phyloP scores from a whole-genome alignment of 2,797 vertebrate species.

The Megaceryle alcyon region DNA sequence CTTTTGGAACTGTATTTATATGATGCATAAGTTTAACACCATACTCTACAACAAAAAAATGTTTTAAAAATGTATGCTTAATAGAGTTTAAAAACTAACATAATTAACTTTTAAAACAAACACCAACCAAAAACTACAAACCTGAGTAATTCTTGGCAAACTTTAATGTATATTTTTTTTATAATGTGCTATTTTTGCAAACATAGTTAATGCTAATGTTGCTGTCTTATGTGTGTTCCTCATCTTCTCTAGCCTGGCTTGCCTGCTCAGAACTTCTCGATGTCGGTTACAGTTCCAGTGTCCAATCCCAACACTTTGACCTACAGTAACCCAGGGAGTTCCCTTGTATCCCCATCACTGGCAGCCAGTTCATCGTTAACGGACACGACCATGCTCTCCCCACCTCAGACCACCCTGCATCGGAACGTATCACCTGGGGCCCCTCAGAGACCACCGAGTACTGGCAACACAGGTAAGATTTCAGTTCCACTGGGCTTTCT shows the following conservation, averaged over 20 bases:
- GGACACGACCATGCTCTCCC: conserved; percentile 94
- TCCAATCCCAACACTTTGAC: conserved; percentile 91
- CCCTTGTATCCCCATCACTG: conserved; percentile 89
- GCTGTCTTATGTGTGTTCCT: not conserved
- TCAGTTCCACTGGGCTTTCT: not conserved
- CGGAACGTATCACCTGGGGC: conserved; percentile 90
- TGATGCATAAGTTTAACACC: not conserved
- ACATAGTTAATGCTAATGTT: not conserved
- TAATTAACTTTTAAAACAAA: not conserved
- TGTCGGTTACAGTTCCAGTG: conserved; percentile 98
- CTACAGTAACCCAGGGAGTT: conserved; percentile 90
- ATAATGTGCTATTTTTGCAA: not conserved
- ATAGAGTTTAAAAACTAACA: conserved; percentile 54
- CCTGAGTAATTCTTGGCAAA: conserved; percentile 1
- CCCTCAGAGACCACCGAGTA: conserved; percentile 92
- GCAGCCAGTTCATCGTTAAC: conserved; percentile 88
- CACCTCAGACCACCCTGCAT: conserved; percentile 90
- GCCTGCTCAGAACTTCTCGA: conserved; percentile 97
- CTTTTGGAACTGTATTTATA: conserved; percentile 11
- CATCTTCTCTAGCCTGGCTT: conserved; percentile 84
- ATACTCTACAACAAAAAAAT: not conserved
- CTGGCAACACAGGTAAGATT: conserved; percentile 87
- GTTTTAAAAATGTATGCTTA: conserved; percentile 4
- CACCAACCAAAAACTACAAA: not conserved
- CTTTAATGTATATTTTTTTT: not conserved